These are phyloP conservation scores for Cygnus atratus DNA, from an alignment of 2,113 vertebrate species.

Conservation along the genomic window DNA sequence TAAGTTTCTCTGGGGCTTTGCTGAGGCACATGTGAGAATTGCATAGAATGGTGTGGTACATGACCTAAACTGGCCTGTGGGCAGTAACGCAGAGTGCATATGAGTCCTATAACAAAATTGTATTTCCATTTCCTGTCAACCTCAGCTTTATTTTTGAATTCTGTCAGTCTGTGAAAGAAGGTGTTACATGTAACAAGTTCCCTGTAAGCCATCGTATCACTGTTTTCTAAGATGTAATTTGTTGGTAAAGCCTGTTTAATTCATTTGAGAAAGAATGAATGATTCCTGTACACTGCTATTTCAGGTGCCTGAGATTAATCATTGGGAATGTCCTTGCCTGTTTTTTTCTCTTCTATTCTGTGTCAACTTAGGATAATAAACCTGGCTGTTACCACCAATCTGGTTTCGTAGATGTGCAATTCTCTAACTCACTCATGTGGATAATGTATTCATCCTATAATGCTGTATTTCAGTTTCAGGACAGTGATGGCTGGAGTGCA, in stretches of 20 bases:
- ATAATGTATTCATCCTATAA: not conserved
- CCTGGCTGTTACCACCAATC: not conserved
- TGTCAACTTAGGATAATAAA: not conserved
- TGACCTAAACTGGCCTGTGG: not conserved
- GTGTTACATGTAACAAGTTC: not conserved
- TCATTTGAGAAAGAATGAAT: not conserved
- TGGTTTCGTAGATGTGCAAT: not conserved
- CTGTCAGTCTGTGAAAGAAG: not conserved
- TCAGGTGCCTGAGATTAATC: not conserved
- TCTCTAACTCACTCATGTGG: not conserved
- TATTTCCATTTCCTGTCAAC: not conserved
- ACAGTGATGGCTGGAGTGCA: not conserved
- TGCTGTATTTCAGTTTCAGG: not conserved
- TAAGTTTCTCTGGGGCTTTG: not conserved
- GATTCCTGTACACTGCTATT: not conserved
- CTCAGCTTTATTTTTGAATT: not conserved
- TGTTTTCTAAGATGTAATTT: not conserved
- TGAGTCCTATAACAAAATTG: not conserved
- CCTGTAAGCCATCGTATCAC: not conserved
- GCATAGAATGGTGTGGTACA: not conserved
- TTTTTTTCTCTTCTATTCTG: not conserved
- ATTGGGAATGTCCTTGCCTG: not conserved
- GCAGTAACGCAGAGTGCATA: not conserved
- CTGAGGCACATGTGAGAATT: not conserved
- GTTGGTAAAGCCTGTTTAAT: not conserved